phyloP scores from a whole-genome alignment of 2,888 invertebrate species.

The Hydropsyche betteni region DNA sequence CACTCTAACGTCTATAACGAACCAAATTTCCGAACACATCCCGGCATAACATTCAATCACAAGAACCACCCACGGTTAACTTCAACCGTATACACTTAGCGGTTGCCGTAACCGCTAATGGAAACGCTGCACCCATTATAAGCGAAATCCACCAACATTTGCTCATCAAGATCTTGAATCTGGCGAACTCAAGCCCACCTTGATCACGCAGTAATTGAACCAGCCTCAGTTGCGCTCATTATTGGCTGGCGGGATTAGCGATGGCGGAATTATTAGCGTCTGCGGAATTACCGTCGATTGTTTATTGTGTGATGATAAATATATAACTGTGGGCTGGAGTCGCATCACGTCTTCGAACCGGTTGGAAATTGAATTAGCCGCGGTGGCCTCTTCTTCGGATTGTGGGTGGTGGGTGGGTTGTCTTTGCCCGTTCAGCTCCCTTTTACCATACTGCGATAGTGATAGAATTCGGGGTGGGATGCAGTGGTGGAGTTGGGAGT shows the following conservation, averaged over 20 bases:
- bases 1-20: too few relatives aligned
- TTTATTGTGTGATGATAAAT: constrained; percentile 40
- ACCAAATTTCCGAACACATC: too few relatives aligned
- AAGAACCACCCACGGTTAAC: too few relatives aligned
- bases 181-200: neutral
- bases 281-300: constrained; percentile 30
- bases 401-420: neutral
- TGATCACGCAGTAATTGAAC: constrained; percentile 18
- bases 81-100: too few relatives aligned
- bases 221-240: neutral
- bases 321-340: constrained; percentile 34
- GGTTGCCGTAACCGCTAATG: too few relatives aligned
- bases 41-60: too few relatives aligned
- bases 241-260: neutral
- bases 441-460: neutral
- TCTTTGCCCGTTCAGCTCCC: neutral
- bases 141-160: too few relatives aligned
- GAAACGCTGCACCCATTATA: too few relatives aligned
- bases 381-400: constrained; percentile 31
- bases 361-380: constrained; percentile 42
- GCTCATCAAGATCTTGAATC: too few relatives aligned
- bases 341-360: constrained; percentile 41
- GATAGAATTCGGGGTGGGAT: too few relatives aligned
- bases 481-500: too few relatives aligned
- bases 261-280: neutral